Evolutionary conservation across 1,140 invertebrate genomes (phyloP), one percentile per base, ranked within the genome.

Genomic region (Drosophila eugracilis): DNA sequence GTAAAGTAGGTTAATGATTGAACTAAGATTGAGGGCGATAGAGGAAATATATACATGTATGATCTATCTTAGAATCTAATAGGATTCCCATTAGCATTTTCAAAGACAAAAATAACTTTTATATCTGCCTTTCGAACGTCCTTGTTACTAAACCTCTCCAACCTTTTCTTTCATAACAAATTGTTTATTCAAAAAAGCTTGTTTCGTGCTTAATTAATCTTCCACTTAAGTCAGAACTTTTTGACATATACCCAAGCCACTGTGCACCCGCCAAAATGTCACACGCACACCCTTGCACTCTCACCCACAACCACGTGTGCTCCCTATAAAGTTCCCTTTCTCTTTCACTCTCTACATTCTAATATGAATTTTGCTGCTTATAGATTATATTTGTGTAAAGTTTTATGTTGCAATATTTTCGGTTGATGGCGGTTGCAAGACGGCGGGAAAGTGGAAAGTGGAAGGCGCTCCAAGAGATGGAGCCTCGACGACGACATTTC

Each of bases 371-470:
- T 73, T 79, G 67, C 84, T 88, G 84, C 72, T 88, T 88, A 88
- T 88, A 84, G 85, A 88, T 89, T 84, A 89, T 89, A 89, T 89
- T 89, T 89, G 85, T 89, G 72, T 85, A 84, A 85, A 89, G 79
- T 89, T 89, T 89, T 89, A 89, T 89, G 85, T 89, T 89, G 85
- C 86, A 90, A 89, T 89, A 89, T 89, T 89, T 85, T 67, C 45
- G 60, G 63, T 42, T 47, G 58, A 21, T 36, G 58, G 17, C 74
- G 70, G 67, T 49, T 75, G 53, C 57, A 34, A 30, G 37, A n/a
- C n/a, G n/a, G n/a, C n/a, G 54, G 24, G 9, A 50, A 24, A 10
- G 12, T 14, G 49, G 15, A 14, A 17, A 14, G 14, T 6, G 26
- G 53, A 4, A 28, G 22, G 28, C 1, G 21, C 21, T 39, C 5